Conservation (phyloP, 2,888 invertebrate genomes). For the Mycogona germanica region DNA sequence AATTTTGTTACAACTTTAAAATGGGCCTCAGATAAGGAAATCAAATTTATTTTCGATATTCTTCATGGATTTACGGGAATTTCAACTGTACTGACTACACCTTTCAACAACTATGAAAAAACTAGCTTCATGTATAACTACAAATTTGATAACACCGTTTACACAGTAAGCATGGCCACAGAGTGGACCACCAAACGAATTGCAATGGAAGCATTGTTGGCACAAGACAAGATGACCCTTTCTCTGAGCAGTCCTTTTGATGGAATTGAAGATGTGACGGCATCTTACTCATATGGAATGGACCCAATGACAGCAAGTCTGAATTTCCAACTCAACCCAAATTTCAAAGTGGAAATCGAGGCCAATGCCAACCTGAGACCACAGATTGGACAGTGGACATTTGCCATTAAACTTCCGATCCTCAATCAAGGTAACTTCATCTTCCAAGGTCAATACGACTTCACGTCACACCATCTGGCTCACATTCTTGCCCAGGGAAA, state of each 20-base stretch:
- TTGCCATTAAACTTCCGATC: neutral
- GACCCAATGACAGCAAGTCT: neutral
- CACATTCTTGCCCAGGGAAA: neutral
- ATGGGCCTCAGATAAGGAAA: too few relatives aligned
- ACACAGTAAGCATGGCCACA: too few relatives aligned
- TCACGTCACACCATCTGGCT: neutral
- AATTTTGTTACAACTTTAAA: too few relatives aligned
- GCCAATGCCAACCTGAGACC: neutral
- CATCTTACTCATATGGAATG: neutral
- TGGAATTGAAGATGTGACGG: neutral
- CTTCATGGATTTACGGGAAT: too few relatives aligned
- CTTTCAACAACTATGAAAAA: slow-evolving; percentile 3
- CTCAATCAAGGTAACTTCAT: neutral
- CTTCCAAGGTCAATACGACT: slow-evolving; percentile 8
- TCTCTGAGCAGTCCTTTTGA: slow-evolving; percentile 4
- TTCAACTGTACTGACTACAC: too few relatives aligned
- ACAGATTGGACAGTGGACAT: neutral
- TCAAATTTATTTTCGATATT: too few relatives aligned
- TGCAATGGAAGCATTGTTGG: neutral
- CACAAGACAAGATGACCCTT: neutral
- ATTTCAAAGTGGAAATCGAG: neutral
- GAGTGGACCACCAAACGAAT: neutral
- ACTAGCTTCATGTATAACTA: neutral
- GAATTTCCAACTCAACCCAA: neutral
- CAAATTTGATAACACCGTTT: too few relatives aligned